Percentiles rank a stretch among this genome's conserved stretches.
Conservation (phyloP, 2,797 vertebrate species). For the Aeoliscus strigatus region DNA sequence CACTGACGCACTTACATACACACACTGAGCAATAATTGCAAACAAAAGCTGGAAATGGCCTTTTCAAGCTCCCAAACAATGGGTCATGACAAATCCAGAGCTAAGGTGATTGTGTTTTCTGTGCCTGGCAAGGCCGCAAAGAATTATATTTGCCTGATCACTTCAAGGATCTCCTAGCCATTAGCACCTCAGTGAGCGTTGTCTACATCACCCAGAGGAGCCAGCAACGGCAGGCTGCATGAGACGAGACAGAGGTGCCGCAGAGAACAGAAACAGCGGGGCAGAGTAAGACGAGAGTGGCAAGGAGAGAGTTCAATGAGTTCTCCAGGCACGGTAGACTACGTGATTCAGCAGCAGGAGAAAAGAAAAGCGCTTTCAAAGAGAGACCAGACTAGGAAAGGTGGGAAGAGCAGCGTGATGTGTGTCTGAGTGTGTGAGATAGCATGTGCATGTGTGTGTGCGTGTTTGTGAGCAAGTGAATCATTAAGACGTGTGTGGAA, state of each 20-base stretch:
- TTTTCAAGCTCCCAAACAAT: conserved; percentile 30
- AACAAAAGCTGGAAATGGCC: conserved; percentile 44
- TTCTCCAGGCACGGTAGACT: conserved; percentile 31
- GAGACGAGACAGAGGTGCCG: conserved; percentile 40
- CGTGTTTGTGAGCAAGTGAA: conserved; percentile 5
- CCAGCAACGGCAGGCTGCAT: conserved; percentile 31
- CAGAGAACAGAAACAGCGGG: conserved; percentile 24
- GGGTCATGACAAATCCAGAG: conserved; percentile 11
- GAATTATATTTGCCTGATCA: conserved; percentile 46
- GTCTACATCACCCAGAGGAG: conserved; percentile 24
- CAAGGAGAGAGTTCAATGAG: conserved; percentile 47
- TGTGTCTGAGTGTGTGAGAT: conserved; percentile 16
- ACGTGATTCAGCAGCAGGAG: conserved; percentile 35
- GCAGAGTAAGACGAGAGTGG: conserved; percentile 13
- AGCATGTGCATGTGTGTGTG: neutral
- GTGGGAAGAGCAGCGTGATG: conserved; percentile 19
- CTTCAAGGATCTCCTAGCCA: conserved; percentile 33
- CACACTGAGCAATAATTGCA: conserved; percentile 9
- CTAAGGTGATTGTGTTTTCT: conserved; percentile 24
- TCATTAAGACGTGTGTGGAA: conserved; percentile 2
- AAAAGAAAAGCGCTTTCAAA: conserved; percentile 16
- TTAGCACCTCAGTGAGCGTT: conserved; percentile 18
- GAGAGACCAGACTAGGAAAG: conserved; percentile 10
- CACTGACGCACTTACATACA: conserved; percentile 14
- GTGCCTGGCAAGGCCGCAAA: conserved; percentile 18